Evolutionary conservation across 2,797 vertebrate genomes (phyloP).

Genomic region (Enteromius radiatus): DNA sequence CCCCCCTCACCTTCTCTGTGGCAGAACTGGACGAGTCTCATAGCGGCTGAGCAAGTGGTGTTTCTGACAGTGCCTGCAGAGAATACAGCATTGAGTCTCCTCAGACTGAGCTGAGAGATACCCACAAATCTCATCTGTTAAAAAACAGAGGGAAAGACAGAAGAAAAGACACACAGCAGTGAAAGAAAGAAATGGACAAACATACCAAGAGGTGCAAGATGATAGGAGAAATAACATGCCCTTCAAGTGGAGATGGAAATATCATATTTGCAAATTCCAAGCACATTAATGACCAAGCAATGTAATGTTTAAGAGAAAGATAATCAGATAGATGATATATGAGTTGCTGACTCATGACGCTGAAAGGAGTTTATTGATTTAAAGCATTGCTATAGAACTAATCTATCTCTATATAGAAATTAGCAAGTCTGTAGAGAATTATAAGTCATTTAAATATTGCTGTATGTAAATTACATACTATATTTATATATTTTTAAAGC

Average conservation of each 20-base stretch:
- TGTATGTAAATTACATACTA: not conserved
- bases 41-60: slow-evolving; percentile 64
- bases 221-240: not conserved
- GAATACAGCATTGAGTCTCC: slow-evolving; percentile 57
- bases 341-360: no score
- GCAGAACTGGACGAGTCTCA: slow-evolving; percentile 90
- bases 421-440: not conserved
- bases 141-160: not conserved
- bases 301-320: not conserved
- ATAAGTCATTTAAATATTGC: not conserved
- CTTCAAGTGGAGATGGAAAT: not conserved
- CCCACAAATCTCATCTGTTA: slow-evolving; percentile 75
- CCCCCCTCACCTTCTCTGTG: slow-evolving; percentile 62
- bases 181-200: slow-evolving; percentile 8
- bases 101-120: slow-evolving; percentile 57
- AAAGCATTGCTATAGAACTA: no score
- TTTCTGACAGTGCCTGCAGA: slow-evolving; percentile 61
- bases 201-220: not conserved
- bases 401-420: not conserved
- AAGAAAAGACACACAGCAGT: not conserved
- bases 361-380: not conserved
- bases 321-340: not conserved
- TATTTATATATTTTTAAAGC: not conserved
- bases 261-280: not conserved
- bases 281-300: not conserved